Conservation (phyloP, 1,140 invertebrate genomes). For the Antheraea mylitta region DNA sequence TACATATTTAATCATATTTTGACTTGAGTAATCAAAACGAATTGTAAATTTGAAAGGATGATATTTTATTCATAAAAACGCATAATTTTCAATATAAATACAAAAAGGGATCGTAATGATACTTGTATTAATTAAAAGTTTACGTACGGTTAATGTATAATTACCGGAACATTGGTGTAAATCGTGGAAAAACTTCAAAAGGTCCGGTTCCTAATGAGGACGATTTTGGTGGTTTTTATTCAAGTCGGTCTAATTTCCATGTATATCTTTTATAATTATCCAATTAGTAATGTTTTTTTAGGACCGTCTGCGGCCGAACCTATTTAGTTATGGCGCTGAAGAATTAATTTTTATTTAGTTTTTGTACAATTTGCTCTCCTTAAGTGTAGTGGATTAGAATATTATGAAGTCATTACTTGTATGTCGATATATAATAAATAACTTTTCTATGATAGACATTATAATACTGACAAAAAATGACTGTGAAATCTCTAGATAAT, state of each 20-base stretch:
- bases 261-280: conserved; percentile 5
- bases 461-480: no score
- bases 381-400: no score
- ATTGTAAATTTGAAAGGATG: not conserved
- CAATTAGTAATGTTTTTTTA: conserved; percentile 4
- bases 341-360: not conserved
- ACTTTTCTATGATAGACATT: no score
- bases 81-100: not conserved
- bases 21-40: not conserved
- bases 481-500: no score
- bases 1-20: no score
- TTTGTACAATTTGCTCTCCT: not conserved
- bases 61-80: conserved; percentile 3
- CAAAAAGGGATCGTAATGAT: not conserved
- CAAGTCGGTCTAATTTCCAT: not conserved
- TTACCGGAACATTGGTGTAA: not conserved
- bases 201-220: not conserved
- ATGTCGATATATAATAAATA: no score
- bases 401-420: no score
- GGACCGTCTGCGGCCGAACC: not conserved
- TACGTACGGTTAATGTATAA: conserved; percentile 2
- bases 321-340: not conserved
- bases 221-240: conserved; percentile 1
- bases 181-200: conserved; percentile 3
- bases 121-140: not conserved